These are phyloP conservation scores for Perodicticus potto DNA, from an alignment of 2,797 vertebrate genomes.

Conservation along the genomic window DNA sequence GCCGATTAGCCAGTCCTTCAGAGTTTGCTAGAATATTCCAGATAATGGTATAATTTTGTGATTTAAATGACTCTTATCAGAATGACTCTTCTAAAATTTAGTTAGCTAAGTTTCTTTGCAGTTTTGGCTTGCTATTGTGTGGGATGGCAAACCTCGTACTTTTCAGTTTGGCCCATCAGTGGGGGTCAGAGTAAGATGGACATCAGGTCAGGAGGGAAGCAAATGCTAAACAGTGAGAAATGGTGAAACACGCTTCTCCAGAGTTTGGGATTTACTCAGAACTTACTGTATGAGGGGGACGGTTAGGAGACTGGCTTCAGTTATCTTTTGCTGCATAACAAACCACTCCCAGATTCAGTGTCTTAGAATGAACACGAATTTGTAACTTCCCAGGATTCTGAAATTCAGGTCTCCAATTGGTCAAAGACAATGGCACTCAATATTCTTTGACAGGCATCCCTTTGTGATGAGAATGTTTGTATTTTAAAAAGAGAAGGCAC, in stretches of 20 bases:
- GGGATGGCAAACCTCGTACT: background rate
- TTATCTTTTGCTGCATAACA: background rate
- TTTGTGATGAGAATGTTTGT: background rate
- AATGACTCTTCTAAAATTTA: background rate
- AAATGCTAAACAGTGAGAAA: background rate
- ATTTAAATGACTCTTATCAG: background rate
- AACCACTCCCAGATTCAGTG: background rate
- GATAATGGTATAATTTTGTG: background rate
- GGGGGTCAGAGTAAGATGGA: background rate
- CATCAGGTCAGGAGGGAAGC: background rate
- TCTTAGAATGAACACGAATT: background rate
- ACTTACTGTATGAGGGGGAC: background rate
- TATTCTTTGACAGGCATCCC: background rate
- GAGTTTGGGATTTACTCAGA: background rate
- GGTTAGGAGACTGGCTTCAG: background rate
- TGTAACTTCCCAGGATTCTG: background rate
- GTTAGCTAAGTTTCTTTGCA: background rate
- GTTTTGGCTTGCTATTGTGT: constrained; percentile 3
- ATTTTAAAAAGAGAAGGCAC: constrained; percentile 10
- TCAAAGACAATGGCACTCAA: background rate
- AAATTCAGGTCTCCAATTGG: background rate
- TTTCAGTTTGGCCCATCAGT: background rate
- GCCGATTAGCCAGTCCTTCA: background rate
- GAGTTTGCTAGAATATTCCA: background rate
- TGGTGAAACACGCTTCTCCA: background rate